Evolutionary conservation across 2,888 invertebrate species (phyloP), one percentile per base, ranked within the genome.

Genomic region (Netelia melanura): DNA sequence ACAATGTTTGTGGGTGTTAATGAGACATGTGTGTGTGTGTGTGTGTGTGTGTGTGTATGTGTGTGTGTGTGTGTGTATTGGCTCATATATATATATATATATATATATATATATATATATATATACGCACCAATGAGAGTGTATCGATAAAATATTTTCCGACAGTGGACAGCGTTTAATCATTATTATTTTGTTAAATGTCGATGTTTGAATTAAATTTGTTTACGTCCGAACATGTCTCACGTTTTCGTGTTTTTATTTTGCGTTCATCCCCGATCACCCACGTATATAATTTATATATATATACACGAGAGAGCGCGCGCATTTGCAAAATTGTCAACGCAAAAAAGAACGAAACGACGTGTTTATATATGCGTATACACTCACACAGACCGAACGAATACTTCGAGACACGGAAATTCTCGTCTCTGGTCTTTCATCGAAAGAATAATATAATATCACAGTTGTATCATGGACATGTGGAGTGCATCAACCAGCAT

Each of bases 391-490:
- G 81, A 71, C 64, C 85, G 75, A 84, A 64, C 71, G 56, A 76
- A 83, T 70, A 38, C 44, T 72, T 70, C 71, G 38, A 38, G 68
- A 58, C 56, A 61, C 30, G 81, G 30, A 11, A 61, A 61, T 67
- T 78, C 84, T 38, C 68, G 76, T 52, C 30, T 86, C 71, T 30
- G 83, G 79, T 83, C 61, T 86, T 84, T 78, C 80, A 64, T 89
- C 88, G 81, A 86, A 89, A 90, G 87, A 91, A 89, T 90, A 91
- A 90, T 88, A 88, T 91, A 93, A 92, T 93, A 93, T 93, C 93
- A 93, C 93, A 93, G 93, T 93, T 92, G 92, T 89, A 93, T 93
- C 90, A 90, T 91, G 92, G 92, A 93, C 92, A 92, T 89, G 72
- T 65, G 89, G 91, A 91, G 90, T 85, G 83, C 86, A 83, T 74